These are phyloP conservation scores for Scaptomyza cyrtandrae DNA, from an alignment of 2,888 invertebrate species.

Conservation along the genomic window DNA sequence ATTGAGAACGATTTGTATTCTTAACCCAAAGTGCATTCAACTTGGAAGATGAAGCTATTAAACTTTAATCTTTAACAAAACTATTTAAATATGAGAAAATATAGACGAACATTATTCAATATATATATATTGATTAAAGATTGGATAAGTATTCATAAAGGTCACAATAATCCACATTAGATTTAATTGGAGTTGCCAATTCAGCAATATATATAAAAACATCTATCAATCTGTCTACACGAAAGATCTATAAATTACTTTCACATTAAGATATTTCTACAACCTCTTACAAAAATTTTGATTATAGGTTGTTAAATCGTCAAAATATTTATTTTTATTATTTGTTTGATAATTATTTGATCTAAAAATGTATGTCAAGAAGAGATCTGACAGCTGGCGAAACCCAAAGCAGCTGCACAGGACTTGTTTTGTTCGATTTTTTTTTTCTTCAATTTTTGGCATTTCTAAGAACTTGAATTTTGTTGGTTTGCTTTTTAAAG, in stretches of 20 bases:
- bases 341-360: not conserved
- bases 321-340: not conserved
- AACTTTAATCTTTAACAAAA: not conserved
- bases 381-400: conserved; percentile 11
- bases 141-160: no score
- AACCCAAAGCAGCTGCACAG: conserved; percentile 15
- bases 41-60: conserved; percentile 10
- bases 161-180: no score
- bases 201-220: no score
- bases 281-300: no score
- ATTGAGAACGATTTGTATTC: conserved; percentile 33
- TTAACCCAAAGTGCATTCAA: conserved; percentile 48
- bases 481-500: not conserved
- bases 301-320: not conserved
- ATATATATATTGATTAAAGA: no score
- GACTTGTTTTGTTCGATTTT: conserved; percentile 3
- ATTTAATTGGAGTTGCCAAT: no score
- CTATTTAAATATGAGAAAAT: not conserved
- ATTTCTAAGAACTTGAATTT: conserved; percentile 22
- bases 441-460: not conserved
- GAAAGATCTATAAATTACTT: no score
- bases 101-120: no score
- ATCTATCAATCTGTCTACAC: no score
- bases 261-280: no score
- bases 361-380: conserved; percentile 1